Evolutionary conservation across 2,888 invertebrate species (phyloP).

Genomic region (Embidobia sp.): DNA sequence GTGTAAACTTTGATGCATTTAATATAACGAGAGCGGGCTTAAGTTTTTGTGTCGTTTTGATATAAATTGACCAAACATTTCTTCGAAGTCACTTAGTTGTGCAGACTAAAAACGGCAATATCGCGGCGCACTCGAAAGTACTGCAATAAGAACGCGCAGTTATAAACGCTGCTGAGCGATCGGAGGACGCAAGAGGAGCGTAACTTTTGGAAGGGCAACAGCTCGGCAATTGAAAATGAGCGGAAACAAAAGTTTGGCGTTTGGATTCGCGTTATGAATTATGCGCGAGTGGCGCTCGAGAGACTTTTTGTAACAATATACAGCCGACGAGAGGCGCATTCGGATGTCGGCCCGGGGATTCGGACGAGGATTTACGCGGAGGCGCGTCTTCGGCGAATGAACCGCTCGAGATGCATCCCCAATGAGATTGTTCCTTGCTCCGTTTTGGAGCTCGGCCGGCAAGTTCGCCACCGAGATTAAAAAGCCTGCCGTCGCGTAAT

Average conservation of each 20-base stretch:
- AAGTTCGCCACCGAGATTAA: constrained; percentile 68
- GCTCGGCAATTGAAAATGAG: constrained; percentile 54
- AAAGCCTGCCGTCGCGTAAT: constrained; percentile 57
- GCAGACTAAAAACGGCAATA: too few species aligned
- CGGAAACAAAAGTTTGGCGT: constrained; percentile 53
- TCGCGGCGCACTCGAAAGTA: too few species aligned
- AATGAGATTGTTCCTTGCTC: constrained; percentile 65
- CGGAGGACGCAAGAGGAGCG: not conserved
- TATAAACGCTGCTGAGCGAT: too few species aligned
- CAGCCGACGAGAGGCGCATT: constrained; percentile 41
- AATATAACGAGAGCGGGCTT: too few species aligned
- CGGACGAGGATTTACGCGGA: constrained; percentile 48
- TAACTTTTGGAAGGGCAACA: constrained; percentile 45
- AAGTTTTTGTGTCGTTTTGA: too few species aligned
- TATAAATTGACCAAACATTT: too few species aligned
- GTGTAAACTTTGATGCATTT: too few species aligned
- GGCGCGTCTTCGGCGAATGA: constrained; percentile 64
- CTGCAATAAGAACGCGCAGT: too few species aligned
- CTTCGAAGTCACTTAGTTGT: too few species aligned
- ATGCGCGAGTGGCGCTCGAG: constrained; percentile 35
- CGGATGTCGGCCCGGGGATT: constrained; percentile 45
- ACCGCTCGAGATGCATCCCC: constrained; percentile 70
- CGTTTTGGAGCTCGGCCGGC: constrained; percentile 32
- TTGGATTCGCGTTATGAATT: constrained; percentile 54
- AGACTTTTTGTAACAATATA: constrained; percentile 55